Percentiles rank a stretch among this genome's conserved stretches.
Evolutionary conservation across 2,797 vertebrate species (phyloP).

Genomic region (Esox masquinongy): DNA sequence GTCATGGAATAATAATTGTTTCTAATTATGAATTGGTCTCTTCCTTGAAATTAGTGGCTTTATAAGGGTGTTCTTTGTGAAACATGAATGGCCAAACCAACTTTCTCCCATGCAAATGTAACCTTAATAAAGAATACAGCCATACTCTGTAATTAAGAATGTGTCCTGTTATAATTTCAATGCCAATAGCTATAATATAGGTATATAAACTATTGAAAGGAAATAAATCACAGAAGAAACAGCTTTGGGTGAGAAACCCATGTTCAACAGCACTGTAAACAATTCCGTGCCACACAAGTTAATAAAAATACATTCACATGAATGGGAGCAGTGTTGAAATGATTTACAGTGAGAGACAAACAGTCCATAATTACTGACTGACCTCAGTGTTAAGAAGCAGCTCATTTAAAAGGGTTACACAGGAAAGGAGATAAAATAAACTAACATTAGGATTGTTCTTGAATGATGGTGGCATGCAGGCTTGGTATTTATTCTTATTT

Average conservation of each 20-base stretch:
- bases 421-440: conserved; percentile 28
- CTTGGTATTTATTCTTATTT: no score
- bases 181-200: no score
- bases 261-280: conserved; percentile 36
- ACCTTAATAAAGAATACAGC: no score
- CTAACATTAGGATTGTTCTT: not conserved
- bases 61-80: no score
- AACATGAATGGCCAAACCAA: no score
- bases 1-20: no score
- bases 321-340: conserved; percentile 35
- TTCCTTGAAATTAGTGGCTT: no score
- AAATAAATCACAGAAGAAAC: conserved; percentile 22
- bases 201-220: conserved; percentile 12
- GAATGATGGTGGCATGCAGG: no score
- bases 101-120: no score
- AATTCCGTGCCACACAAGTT: conserved; percentile 26
- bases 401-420: conserved; percentile 24
- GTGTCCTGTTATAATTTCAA: not conserved
- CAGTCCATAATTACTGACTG: conserved; percentile 56
- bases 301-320: conserved; percentile 31
- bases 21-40: no score
- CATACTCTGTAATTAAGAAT: conserved; percentile 30
- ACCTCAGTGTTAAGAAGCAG: conserved; percentile 39
- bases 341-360: conserved; percentile 42
- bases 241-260: conserved; percentile 38